Evolutionary conservation across 2,888 invertebrate genomes (phyloP).

Genomic region (Erebia ligea): DNA sequence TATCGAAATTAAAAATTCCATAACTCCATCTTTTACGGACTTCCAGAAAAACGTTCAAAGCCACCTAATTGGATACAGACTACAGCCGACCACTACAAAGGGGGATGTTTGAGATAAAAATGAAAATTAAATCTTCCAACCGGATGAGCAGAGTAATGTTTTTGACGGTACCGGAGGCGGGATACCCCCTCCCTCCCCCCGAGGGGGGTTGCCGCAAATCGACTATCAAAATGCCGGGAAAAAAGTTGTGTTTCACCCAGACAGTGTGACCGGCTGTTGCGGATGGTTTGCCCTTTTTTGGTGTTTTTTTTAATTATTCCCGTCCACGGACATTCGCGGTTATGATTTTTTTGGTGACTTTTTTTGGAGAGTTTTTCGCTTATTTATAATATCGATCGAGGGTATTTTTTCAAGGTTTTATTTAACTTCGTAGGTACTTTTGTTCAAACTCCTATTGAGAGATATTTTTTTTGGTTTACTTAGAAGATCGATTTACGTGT

Average conservation of each 20-base stretch:
- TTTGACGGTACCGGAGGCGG: slow-evolving; percentile 78
- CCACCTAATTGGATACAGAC: slow-evolving; percentile 81
- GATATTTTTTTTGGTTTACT: too few species aligned
- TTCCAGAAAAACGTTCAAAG: slow-evolving; percentile 77
- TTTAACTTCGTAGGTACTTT: not conserved
- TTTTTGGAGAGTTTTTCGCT: not conserved
- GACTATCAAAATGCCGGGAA: slow-evolving; percentile 81
- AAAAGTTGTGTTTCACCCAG: slow-evolving; percentile 70
- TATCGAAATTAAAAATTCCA: slow-evolving; percentile 80
- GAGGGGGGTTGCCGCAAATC: slow-evolving; percentile 72
- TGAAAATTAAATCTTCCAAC: slow-evolving; percentile 84
- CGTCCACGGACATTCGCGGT: slow-evolving; percentile 45
- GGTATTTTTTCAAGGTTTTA: not conserved
- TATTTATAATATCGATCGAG: not conserved
- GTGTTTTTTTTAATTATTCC: slow-evolving; percentile 54
- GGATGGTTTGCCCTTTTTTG: slow-evolving; percentile 57
- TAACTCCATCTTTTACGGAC: slow-evolving; percentile 66
- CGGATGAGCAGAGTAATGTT: slow-evolving; percentile 83
- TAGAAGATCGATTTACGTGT: too few species aligned
- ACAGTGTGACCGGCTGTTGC: slow-evolving; percentile 66
- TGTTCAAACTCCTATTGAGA: too few species aligned
- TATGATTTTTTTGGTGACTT: slow-evolving; percentile 32
- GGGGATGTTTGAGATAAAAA: slow-evolving; percentile 84
- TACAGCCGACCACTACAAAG: slow-evolving; percentile 79
- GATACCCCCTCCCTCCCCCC: slow-evolving; percentile 45